Evolutionary conservation across 1,140 invertebrate genomes (phyloP).

Genomic region (roundworm (Caenorhabditis elegans)): WBcel235 BX284602.5:6605001-6605500

Average conservation of each 20-base stretch:
- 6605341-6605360: conserved; percentile 37
- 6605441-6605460: conserved; percentile 33
- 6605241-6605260: conserved; percentile 23
- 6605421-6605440: conserved; percentile 6
- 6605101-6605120: neutral
- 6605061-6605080: neutral
- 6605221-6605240: neutral
- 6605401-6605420: conserved; percentile 38
- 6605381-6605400: conserved; percentile 21
- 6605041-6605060: conserved; percentile 1
- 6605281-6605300: conserved; percentile 32
- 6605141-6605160: conserved; percentile 18
- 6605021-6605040: conserved; percentile 42
- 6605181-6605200: conserved; percentile 30
- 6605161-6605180: conserved; percentile 17
- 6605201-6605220: neutral
- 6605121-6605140: conserved; percentile 31
- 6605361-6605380: conserved; percentile 12
- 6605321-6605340: conserved; percentile 41
- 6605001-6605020: conserved; percentile 30
- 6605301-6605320: conserved; percentile 38
- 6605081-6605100: conserved; percentile 12
- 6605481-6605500: conserved; percentile 34
- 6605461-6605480: conserved; percentile 20
- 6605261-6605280: neutral